Conservation (phyloP, 37 sponge, comb jelly and placozoan species). For the Amphimedon queenslandica region DNA sequence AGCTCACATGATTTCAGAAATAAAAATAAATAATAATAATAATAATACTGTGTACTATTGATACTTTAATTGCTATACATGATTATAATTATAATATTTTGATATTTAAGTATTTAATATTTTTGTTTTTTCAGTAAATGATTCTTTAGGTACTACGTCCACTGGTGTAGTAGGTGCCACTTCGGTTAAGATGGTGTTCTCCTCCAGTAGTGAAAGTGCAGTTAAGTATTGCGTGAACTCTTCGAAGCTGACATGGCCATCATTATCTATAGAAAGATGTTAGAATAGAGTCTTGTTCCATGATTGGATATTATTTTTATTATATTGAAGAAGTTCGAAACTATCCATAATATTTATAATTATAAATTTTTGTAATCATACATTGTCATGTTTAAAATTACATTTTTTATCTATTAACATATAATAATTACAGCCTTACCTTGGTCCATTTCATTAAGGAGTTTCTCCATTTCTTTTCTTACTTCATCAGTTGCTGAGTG, state of each 20-base stretch:
- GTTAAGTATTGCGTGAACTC: slow-evolving; percentile 73
- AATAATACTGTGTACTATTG: no score
- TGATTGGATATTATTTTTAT: not conserved
- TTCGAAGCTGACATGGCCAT: slow-evolving; percentile 62
- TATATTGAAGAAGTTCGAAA: no score
- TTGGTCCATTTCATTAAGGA: slow-evolving; percentile 48
- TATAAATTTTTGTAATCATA: no score
- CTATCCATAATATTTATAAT: no score
- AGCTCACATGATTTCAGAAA: no score
- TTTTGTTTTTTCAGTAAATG: no score
- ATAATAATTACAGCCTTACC: slow-evolving; percentile 12
- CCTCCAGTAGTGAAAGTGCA: slow-evolving; percentile 27
- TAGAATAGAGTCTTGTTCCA: not conserved
- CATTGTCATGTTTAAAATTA: no score
- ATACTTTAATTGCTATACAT: no score
- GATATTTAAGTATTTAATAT: no score
- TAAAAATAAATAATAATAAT: no score
- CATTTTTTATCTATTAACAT: not conserved
- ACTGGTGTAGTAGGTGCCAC: not conserved
- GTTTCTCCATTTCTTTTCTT: slow-evolving; percentile 16
- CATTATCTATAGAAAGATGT: slow-evolving; percentile 32
- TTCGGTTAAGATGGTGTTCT: not conserved
- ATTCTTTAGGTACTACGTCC: no score
- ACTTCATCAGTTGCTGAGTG: not conserved
- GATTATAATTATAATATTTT: no score